These are phyloP conservation scores for Equus przewalskii DNA, from an alignment of 2,113 vertebrate species.

Conservation along the genomic window DNA sequence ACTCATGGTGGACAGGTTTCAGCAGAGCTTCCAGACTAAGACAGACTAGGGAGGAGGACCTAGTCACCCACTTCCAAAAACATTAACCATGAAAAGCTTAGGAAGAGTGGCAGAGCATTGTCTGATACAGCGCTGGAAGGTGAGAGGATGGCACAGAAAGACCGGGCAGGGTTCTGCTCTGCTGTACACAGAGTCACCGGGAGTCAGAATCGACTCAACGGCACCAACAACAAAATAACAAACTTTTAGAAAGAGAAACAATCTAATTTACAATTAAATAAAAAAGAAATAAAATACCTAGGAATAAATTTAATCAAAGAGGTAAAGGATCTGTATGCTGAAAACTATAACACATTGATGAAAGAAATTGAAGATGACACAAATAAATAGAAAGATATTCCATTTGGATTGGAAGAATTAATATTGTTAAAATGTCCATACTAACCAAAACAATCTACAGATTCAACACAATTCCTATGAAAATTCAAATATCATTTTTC, in stretches of 20 bases:
- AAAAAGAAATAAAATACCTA: conserved; percentile 17
- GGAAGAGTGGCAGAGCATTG: too few relatives aligned
- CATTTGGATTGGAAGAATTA: background rate
- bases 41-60: too few relatives aligned
- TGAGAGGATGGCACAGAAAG: too few relatives aligned
- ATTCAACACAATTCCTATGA: background rate
- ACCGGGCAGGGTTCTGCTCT: too few relatives aligned
- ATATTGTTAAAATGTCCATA: background rate
- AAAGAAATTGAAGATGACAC: background rate
- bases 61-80: too few relatives aligned
- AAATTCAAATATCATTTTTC: background rate
- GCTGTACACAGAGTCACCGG: too few relatives aligned
- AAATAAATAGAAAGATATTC: background rate
- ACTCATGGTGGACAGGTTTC: too few relatives aligned
- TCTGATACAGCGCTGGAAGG: too few relatives aligned
- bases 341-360: background rate
- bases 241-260: background rate
- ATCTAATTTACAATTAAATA: background rate
- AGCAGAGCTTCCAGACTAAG: too few relatives aligned
- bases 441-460: background rate
- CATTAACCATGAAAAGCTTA: too few relatives aligned
- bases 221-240: background rate
- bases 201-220: too few relatives aligned
- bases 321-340: background rate
- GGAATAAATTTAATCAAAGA: background rate